Evolutionary conservation across 2,113 vertebrate species (phyloP).

Genomic region (Aegithalos caudatus): DNA sequence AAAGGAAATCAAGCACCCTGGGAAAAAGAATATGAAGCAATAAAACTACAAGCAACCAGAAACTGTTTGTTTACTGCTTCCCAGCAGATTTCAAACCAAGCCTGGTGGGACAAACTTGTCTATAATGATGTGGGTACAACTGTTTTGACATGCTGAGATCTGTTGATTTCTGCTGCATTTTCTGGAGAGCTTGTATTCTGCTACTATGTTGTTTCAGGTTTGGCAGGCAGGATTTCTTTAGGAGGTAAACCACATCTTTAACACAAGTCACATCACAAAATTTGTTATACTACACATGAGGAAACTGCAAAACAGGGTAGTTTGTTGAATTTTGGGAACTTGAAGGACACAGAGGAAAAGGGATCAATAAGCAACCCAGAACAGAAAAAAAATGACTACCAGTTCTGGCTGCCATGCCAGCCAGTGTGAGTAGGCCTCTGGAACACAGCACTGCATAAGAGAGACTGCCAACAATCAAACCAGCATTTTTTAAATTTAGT

Average conservation of each 20-base stretch:
- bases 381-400: neutral
- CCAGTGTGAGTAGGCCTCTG: neutral
- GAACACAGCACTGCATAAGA: neutral
- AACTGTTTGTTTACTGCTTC: neutral
- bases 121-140: neutral
- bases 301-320: neutral
- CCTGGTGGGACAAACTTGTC: neutral
- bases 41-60: neutral
- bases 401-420: neutral
- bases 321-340: neutral
- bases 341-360: neutral
- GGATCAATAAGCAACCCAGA: neutral
- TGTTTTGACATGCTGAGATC: neutral
- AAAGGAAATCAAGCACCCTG: neutral
- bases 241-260: neutral
- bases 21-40: neutral
- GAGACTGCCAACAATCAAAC: neutral
- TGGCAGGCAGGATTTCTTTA: neutral
- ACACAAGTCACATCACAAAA: neutral
- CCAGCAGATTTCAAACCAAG: neutral
- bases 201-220: neutral
- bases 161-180: neutral
- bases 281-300: neutral
- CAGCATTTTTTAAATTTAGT: neutral
- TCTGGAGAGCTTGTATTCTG: neutral